Evolutionary conservation across 2,888 invertebrate species (phyloP).

Genomic region (Lithophane socia): DNA sequence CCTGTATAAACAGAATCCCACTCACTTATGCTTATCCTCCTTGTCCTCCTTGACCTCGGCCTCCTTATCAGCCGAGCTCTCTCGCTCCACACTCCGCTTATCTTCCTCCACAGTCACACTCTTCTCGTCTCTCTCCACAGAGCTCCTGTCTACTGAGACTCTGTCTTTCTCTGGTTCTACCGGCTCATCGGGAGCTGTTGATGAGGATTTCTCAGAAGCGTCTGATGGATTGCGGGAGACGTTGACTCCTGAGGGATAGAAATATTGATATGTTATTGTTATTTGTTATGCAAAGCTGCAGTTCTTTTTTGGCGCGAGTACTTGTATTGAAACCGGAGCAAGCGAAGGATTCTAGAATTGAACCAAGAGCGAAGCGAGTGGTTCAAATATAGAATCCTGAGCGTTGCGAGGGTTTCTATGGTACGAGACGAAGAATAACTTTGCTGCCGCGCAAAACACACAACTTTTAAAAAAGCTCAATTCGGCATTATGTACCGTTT

Average conservation of each 20-base stretch:
- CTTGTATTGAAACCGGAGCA: too few species aligned
- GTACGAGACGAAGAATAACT: too few species aligned
- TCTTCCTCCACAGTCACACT: conserved; percentile 49
- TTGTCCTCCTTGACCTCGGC: conserved; percentile 20
- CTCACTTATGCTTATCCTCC: conserved; percentile 76
- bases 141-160: conserved; percentile 66
- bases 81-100: conserved; percentile 35
- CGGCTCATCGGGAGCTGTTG: conserved; percentile 66
- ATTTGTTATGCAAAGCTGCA: too few species aligned
- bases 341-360: too few species aligned
- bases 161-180: conserved; percentile 68
- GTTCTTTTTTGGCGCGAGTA: too few species aligned
- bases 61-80: conserved; percentile 22
- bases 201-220: conserved; percentile 78
- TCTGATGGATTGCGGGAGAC: conserved; percentile 87
- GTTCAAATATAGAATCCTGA: too few species aligned
- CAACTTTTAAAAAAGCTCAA: too few species aligned
- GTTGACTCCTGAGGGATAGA: conserved; percentile 73
- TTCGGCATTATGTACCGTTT: too few species aligned
- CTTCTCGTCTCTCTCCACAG: conserved; percentile 62
- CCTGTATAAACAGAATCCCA: conserved; percentile 16
- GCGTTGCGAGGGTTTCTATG: too few species aligned
- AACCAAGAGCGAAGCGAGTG: too few species aligned
- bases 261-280: background rate
- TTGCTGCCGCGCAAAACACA: too few species aligned